These are phyloP conservation scores for Halocynthia roretzi DNA, from an alignment of 23 tunicate species.

Conservation along the genomic window DNA sequence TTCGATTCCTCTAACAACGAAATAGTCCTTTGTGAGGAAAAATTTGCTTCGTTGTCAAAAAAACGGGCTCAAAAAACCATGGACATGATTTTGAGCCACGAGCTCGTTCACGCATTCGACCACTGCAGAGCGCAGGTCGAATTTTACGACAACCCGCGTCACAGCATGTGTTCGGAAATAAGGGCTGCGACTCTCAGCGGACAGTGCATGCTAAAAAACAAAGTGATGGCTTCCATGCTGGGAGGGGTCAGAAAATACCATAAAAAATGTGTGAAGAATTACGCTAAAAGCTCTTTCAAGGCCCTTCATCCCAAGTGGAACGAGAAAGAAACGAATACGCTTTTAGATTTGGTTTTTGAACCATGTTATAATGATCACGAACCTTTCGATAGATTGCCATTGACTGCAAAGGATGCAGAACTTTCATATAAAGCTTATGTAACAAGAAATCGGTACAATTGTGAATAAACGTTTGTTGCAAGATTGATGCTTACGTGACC, in stretches of 20 bases:
- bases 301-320: slow-evolving; percentile 41
- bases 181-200: slow-evolving; percentile 91
- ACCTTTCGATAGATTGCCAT: slow-evolving; percentile 83
- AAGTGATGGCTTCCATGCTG: slow-evolving; percentile 21
- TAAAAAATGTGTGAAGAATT: slow-evolving; percentile 53
- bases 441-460: slow-evolving; percentile 29
- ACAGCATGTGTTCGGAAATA: slow-evolving; percentile 82
- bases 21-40: slow-evolving; percentile 62
- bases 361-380: slow-evolving; percentile 65
- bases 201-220: slow-evolving; percentile 55
- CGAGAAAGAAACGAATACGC: slow-evolving; percentile 6
- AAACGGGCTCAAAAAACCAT: not conserved
- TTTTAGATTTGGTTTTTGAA: slow-evolving; percentile 38
- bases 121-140: slow-evolving; percentile 81
- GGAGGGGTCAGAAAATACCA: slow-evolving; percentile 37
- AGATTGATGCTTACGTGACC: no score
- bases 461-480: not conserved
- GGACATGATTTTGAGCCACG: slow-evolving; percentile 59
- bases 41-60: slow-evolving; percentile 6
- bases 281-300: slow-evolving; percentile 56
- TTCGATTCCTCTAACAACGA: slow-evolving; percentile 67
- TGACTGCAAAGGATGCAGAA: slow-evolving; percentile 46
- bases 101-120: slow-evolving; percentile 83
- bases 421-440: slow-evolving; percentile 49
- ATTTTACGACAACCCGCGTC: slow-evolving; percentile 51